Base-by-base conservation (phyloP, 53 echinoderm and acorn worm species). In the Pentamera pediparva region DNA sequence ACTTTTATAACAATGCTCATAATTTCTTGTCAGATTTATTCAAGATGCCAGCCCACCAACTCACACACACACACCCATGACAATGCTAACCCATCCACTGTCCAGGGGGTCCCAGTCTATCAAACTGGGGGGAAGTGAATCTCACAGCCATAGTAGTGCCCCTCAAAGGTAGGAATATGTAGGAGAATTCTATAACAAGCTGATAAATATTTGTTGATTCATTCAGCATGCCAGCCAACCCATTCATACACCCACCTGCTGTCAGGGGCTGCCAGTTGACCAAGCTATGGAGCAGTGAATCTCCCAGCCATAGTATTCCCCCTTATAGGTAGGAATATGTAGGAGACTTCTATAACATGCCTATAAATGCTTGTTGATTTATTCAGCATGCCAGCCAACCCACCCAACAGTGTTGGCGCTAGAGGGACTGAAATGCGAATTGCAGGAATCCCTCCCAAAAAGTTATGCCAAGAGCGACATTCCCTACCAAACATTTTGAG, bases 261-360 rank as follows among this genome's bases (percentile, higher is more conserved):
- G 89, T 93, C 76, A 83, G 85, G 35, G 98, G 91, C 8, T 75
- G 91, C 5, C 89, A 89, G 65, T 91, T 91, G 58, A 91, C 91
- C 80, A 91, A 85, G 58, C 70, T 98, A 5, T 88, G 87, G 1
- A 80, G 86, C 4, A 53, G 73, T 2, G 78, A 53, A 62, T 33
- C 71, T 32, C 55, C 13, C 32, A 81, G 32, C 51, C 70, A 50
- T 25, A 45, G 40, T 31, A 67, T 41, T 67, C 41, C 67, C 30
- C 67, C 67, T 26, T 45, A 67, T 22, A 67, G 67, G 67, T 67
- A 19, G 54, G 54, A 22, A n/a, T n/a, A 5, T 57, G 58, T 57
- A 28, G 58, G 29, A 57, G 58, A 57, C 0, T 3, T 13, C 12
- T 63, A 11, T 35, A 27, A 57, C 15, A 9, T 22, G 9, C 10